A percentile compares a stretch with the other conserved stretches of the same genome.
Evolutionary conservation across 1,140 invertebrate species (phyloP).

Genomic region (Chironomus tepperi): DNA sequence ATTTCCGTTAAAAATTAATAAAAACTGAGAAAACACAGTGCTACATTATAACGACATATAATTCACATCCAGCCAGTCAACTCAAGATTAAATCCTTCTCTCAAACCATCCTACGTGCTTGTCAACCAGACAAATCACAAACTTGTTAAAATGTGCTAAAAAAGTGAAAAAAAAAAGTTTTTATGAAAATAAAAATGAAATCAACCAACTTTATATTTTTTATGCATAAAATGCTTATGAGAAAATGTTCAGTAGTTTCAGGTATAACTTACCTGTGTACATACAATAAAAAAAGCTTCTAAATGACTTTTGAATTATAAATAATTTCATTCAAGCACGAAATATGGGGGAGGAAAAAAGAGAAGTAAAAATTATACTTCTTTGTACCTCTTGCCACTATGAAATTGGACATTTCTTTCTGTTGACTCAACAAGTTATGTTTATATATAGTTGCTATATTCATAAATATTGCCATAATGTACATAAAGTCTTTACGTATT

Average conservation of each 20-base stretch:
- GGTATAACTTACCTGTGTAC: neutral
- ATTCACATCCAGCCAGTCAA: too few species aligned
- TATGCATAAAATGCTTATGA: too few species aligned
- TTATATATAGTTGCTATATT: neutral
- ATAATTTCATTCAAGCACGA: slow-evolving; percentile 16
- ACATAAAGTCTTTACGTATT: neutral
- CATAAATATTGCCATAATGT: neutral
- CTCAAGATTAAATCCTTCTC: too few species aligned
- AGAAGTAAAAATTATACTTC: slow-evolving; percentile 17
- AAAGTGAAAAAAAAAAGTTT: too few species aligned
- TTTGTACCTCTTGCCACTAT: neutral
- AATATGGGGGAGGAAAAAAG: neutral
- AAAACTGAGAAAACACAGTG: too few species aligned
- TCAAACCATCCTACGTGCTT: too few species aligned
- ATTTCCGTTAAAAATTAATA: too few species aligned
- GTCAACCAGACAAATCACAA: too few species aligned
- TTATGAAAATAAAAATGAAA: too few species aligned
- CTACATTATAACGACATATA: too few species aligned
- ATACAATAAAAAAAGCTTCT: neutral
- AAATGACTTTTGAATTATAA: slow-evolving; percentile 20
- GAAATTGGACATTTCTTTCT: slow-evolving; percentile 10
- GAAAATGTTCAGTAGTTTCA: neutral
- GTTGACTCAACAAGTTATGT: slow-evolving; percentile 17
- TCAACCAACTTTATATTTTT: too few species aligned
- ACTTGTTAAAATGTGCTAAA: too few species aligned